These are phyloP conservation scores for Hypselothyrea guttata DNA, from an alignment of 2,888 invertebrate genomes.

Conservation along the genomic window DNA sequence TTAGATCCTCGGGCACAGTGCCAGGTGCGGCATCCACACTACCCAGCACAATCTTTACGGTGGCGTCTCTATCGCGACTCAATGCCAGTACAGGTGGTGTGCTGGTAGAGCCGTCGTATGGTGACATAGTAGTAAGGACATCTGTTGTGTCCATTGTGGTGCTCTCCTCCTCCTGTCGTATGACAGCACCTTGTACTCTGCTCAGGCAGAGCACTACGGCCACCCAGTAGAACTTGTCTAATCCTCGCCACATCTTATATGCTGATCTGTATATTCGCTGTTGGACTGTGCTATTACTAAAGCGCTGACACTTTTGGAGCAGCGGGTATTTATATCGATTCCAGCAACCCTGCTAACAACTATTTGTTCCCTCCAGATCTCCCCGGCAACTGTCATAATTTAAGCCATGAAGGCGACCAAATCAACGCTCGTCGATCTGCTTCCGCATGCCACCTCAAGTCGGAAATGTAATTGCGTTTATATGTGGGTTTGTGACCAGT, in stretches of 20 bases:
- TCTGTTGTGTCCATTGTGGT: conserved; percentile 27
- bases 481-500: conserved; percentile 16
- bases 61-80: conserved; percentile 65
- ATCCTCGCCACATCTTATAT: conserved; percentile 54
- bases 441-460: conserved; percentile 61
- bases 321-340: conserved; percentile 45
- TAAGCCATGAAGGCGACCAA: conserved; percentile 64
- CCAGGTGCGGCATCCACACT: conserved; percentile 55
- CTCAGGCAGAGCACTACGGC: conserved; percentile 40
- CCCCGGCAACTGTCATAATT: conserved; percentile 68
- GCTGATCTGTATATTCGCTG: too few relatives aligned
- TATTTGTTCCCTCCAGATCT: not conserved
- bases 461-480: conserved; percentile 69
- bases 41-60: conserved; percentile 37
- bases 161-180: conserved; percentile 37
- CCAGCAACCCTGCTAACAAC: conserved; percentile 2
- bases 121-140: conserved; percentile 30
- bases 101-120: conserved; percentile 33
- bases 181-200: conserved; percentile 46
- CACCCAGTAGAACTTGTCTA: conserved; percentile 19
- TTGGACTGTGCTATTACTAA: conserved; percentile 48
- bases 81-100: conserved; percentile 18
- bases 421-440: conserved; percentile 48
- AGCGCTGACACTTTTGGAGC: conserved; percentile 30
- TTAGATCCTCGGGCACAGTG: conserved; percentile 39